These are phyloP conservation scores for Scarus forsteni DNA, from an alignment of 2,797 vertebrate genomes.

Conservation along the genomic window DNA sequence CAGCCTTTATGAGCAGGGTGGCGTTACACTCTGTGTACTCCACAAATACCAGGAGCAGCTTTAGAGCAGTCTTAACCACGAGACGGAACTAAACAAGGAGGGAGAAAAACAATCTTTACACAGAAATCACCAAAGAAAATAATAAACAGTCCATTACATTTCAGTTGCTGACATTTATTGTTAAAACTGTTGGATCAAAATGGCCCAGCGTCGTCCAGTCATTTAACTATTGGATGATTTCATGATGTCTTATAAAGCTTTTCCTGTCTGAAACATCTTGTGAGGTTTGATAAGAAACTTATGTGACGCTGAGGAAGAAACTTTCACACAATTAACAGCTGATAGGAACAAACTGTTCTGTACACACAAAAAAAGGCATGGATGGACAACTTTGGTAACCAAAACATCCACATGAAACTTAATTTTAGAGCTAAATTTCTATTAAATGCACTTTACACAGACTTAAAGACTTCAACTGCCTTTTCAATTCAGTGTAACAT, in stretches of 20 bases:
- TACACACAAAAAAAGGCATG: not conserved
- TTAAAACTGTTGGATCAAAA: constrained; percentile 2
- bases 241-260: constrained; percentile 5
- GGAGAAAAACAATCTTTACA: constrained; percentile 30
- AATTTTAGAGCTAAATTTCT: too few species aligned
- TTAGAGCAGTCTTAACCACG: constrained; percentile 96
- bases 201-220: not conserved
- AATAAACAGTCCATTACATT: not conserved
- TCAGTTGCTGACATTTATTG: not conserved
- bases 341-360: constrained; percentile 7
- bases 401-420: too few species aligned
- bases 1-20: constrained; percentile 90
- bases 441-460: too few species aligned
- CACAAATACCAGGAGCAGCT: constrained; percentile 96
- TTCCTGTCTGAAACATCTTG: constrained; percentile 50
- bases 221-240: constrained; percentile 15
- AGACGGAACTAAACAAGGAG: constrained; percentile 89
- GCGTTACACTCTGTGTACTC: constrained; percentile 95
- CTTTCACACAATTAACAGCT: constrained; percentile 10
- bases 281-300: constrained; percentile 49
- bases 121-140: not conserved
- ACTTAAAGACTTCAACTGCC: too few species aligned
- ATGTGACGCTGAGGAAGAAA: constrained; percentile 7
- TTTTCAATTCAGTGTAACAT: too few species aligned
- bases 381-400: too few species aligned